phyloP scores from a whole-genome alignment of 2,888 invertebrate genomes.

The Rutpela maculata region DNA sequence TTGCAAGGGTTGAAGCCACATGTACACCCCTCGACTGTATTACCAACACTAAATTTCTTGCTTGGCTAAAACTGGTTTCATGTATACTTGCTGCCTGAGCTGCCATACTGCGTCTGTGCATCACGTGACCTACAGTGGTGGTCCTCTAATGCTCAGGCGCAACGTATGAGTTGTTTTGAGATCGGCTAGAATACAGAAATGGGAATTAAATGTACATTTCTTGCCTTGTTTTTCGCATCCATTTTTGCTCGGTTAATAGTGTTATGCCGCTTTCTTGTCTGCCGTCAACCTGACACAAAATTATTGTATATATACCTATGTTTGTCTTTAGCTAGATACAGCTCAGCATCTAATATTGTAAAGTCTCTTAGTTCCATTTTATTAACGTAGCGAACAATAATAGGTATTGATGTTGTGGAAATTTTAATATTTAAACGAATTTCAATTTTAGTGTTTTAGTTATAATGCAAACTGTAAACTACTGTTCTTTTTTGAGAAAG shows the following conservation, averaged over 20 bases:
- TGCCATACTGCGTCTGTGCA: slow-evolving; percentile 73
- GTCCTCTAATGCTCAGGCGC: slow-evolving; percentile 63
- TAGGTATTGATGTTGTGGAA: neutral
- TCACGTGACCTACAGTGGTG: slow-evolving; percentile 70
- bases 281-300: neutral
- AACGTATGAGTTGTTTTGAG: slow-evolving; percentile 46
- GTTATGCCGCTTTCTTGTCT: slow-evolving; percentile 16
- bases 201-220: slow-evolving; percentile 54
- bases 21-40: slow-evolving; percentile 46
- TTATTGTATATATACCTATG: neutral
- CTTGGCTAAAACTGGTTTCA: slow-evolving; percentile 52
- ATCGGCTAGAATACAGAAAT: slow-evolving; percentile 48
- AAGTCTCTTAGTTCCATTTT: neutral
- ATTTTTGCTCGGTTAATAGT: slow-evolving; percentile 26
- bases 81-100: slow-evolving; percentile 50
- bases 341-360: no score
- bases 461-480: neutral
- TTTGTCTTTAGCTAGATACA: neutral
- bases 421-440: neutral
- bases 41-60: slow-evolving; percentile 57
- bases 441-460: neutral
- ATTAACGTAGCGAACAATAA: neutral
- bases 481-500: neutral
- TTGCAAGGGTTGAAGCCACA: slow-evolving; percentile 39
- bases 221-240: slow-evolving; percentile 24